Evolutionary conservation across 2,888 invertebrate genomes (phyloP).

Genomic region (Tipula confusa): DNA sequence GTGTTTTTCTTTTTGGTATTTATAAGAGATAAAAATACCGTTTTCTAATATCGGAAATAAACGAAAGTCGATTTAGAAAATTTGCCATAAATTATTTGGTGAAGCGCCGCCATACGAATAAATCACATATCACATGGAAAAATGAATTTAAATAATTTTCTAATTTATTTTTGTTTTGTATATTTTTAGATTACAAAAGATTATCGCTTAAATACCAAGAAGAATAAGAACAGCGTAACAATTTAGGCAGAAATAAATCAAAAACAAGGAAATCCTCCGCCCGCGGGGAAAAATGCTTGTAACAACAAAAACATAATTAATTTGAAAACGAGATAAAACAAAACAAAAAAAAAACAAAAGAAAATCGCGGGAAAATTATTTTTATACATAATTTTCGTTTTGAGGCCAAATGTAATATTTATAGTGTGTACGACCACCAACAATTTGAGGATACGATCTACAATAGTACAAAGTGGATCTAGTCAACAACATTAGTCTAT

Average conservation of each 20-base stretch:
- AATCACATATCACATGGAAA: not conserved
- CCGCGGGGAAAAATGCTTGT: not conserved
- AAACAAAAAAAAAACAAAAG: too few relatives aligned
- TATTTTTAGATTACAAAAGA: not conserved
- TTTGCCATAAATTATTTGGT: not conserved
- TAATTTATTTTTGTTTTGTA: not conserved
- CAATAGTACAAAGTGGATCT: constrained; percentile 27
- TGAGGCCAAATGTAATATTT: not conserved
- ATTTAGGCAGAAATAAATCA: not conserved
- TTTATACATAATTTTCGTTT: too few relatives aligned
- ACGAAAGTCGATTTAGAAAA: not conserved
- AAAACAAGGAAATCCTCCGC: not conserved
- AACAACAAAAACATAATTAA: not conserved
- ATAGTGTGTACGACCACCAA: not conserved
- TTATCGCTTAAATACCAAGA: not conserved
- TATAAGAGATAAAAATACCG: not conserved
- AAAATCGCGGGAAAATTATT: too few relatives aligned
- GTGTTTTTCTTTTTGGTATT: too few relatives aligned
- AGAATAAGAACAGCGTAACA: not conserved
- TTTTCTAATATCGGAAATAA: not conserved
- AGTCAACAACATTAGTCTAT: not conserved
- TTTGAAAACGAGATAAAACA: not conserved
- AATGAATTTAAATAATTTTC: not conserved
- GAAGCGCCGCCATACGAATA: not conserved
- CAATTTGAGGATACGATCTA: not conserved